Conservation (phyloP, 2,888 invertebrate genomes). For the Chrysolina americana region DNA sequence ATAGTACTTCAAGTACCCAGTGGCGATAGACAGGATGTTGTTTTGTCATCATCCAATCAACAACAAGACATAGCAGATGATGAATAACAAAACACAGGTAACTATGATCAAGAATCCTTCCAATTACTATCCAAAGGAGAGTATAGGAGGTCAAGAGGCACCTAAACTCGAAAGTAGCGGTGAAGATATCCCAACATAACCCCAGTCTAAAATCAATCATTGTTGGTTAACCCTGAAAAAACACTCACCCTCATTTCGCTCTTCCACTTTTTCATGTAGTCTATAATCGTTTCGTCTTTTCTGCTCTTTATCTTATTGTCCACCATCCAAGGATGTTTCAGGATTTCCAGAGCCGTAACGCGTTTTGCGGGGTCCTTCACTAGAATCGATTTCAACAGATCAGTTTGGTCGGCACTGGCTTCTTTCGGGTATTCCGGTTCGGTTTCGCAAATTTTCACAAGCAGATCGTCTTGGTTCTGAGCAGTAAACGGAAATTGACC, state of each 20-base stretch:
- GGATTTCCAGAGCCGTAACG: conserved; percentile 71
- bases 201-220: no score
- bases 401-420: conserved; percentile 63
- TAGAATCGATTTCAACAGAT: conserved; percentile 69
- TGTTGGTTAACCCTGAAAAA: not conserved
- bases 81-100: no score
- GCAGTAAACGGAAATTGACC: conserved; percentile 66
- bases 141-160: no score
- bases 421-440: conserved; percentile 58
- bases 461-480: conserved; percentile 61
- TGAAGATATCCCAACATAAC: no score
- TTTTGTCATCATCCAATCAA: no score
- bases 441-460: conserved; percentile 61
- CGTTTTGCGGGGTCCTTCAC: conserved; percentile 72
- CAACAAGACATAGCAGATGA: no score
- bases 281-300: conserved; percentile 66
- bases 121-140: no score
- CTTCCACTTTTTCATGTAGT: conserved; percentile 69
- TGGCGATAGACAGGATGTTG: no score
- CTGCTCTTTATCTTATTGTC: conserved; percentile 53
- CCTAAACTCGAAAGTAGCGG: no score
- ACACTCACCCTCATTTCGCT: conserved; percentile 63
- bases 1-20: no score
- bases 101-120: no score
- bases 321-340: conserved; percentile 70